These are phyloP conservation scores for Tyto alba DNA, from an alignment of 2,113 vertebrate genomes.

Conservation along the genomic window DNA sequence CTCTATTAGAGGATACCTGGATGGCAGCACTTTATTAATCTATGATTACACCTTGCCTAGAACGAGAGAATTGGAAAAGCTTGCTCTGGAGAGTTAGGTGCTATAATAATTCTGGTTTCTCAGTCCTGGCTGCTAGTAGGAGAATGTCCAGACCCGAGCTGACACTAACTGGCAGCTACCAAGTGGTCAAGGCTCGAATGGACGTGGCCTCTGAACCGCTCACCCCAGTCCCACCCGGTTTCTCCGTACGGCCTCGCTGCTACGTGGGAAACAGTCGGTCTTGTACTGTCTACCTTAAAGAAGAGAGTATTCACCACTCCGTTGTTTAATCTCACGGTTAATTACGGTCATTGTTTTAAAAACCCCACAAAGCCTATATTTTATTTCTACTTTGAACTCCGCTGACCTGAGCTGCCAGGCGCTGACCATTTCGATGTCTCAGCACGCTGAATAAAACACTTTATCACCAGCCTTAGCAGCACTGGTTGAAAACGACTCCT, in stretches of 20 bases:
- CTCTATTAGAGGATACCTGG: background rate
- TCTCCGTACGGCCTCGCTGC: background rate
- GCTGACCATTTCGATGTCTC: background rate
- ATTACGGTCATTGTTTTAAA: background rate
- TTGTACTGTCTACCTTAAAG: accelerated
- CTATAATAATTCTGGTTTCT: background rate
- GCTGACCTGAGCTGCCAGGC: background rate
- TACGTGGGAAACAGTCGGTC: background rate
- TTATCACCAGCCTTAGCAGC: background rate
- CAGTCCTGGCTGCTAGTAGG: background rate
- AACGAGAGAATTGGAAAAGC: background rate
- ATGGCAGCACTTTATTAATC: background rate
- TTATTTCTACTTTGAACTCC: background rate
- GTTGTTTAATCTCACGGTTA: background rate
- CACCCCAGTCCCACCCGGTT: background rate
- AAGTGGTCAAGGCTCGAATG: background rate
- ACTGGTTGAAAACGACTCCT: background rate
- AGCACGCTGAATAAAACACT: background rate
- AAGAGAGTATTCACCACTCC: background rate
- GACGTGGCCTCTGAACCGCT: background rate
- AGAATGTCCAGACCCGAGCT: background rate
- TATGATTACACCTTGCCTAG: background rate
- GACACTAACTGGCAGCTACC: background rate
- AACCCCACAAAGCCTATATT: background rate
- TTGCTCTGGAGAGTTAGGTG: background rate